Evolutionary conservation across 30 jellyfish, hydroid and myxozoan genomes (phyloP).

Genomic region (Cassiopea xamachana): DNA sequence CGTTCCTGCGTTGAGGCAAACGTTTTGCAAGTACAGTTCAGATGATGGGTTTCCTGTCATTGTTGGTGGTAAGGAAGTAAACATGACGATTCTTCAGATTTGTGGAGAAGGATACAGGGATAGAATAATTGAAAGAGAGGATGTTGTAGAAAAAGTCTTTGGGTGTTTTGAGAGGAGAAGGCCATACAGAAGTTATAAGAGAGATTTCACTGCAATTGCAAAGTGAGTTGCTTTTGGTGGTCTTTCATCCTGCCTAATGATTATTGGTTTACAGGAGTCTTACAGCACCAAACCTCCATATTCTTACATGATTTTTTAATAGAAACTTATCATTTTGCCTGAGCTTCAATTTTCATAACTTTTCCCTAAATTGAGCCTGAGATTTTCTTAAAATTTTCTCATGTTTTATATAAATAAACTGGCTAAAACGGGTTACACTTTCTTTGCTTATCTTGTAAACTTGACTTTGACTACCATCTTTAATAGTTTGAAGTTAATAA

Average conservation of each 20-base stretch:
- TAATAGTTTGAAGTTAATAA: too few relatives aligned
- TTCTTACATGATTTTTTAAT: too few relatives aligned
- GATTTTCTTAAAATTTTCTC: too few relatives aligned
- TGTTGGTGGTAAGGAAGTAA: background rate
- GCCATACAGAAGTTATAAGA: slow-evolving; percentile 32
- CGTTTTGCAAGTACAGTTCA: slow-evolving; percentile 22
- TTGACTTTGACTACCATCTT: too few relatives aligned
- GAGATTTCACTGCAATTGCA: slow-evolving; percentile 56
- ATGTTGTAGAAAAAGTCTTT: background rate
- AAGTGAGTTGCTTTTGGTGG: slow-evolving; percentile 16
- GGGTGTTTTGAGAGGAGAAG: background rate
- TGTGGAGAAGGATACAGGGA: slow-evolving; percentile 58
- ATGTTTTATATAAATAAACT: too few relatives aligned
- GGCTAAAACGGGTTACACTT: too few relatives aligned
- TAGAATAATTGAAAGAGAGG: background rate
- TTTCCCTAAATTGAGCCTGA: too few relatives aligned
- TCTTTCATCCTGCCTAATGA: background rate
- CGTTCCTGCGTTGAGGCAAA: background rate
- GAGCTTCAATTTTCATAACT: too few relatives aligned
- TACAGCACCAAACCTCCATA: background rate
- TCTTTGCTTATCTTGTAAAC: too few relatives aligned
- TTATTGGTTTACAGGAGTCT: background rate
- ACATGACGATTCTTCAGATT: slow-evolving; percentile 36
- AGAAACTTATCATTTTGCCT: too few relatives aligned
- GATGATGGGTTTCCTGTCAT: slow-evolving; percentile 16